Evolutionary conservation across 2,888 invertebrate species (phyloP).

Genomic region (Tetragonisca angustula): DNA sequence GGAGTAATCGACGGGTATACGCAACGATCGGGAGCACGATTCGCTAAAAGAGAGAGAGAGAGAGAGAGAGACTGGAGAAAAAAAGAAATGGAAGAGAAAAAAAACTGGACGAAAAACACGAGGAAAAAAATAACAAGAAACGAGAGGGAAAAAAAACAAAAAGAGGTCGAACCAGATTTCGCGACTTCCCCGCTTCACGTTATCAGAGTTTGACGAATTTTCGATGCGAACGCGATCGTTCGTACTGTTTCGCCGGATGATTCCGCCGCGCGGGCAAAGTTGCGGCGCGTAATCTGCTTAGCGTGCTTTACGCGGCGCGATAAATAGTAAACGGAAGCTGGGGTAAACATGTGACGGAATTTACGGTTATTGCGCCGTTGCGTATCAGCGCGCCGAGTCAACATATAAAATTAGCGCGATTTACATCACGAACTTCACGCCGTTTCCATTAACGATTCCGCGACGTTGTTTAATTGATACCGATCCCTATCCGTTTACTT

Average conservation of each 20-base stretch:
- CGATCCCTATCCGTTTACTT: slow-evolving; percentile 1
- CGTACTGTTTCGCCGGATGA: not conserved
- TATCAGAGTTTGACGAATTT: slow-evolving; percentile 7
- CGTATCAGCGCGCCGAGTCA: slow-evolving; percentile 41
- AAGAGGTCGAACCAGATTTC: not conserved
- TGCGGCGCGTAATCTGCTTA: slow-evolving; percentile 45
- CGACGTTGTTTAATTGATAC: slow-evolving; percentile 16
- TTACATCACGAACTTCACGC: slow-evolving; percentile 44
- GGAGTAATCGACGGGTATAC: slow-evolving; percentile 62
- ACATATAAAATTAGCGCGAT: slow-evolving; percentile 45
- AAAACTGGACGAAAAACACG: no score
- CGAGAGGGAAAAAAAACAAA: not conserved
- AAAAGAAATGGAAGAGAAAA: not conserved
- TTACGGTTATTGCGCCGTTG: slow-evolving; percentile 40
- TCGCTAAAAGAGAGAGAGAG: slow-evolving; percentile 15
- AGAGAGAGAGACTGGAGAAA: not conserved
- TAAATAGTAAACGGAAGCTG: slow-evolving; percentile 41
- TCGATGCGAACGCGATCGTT: slow-evolving; percentile 4
- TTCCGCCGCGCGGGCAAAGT: slow-evolving; percentile 17
- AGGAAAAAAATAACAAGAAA: not conserved
- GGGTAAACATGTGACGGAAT: slow-evolving; percentile 35
- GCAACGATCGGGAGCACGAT: slow-evolving; percentile 27
- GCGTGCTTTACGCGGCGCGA: slow-evolving; percentile 51
- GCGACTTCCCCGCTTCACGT: not conserved
- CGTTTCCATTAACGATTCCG: slow-evolving; percentile 36